A percentile compares a stretch with the other conserved stretches of the same genome.
These are phyloP conservation scores for Nemopilema nomurai DNA, from an alignment of 30 jellyfish, hydroid and myxozoan genomes.

Conservation along the genomic window DNA sequence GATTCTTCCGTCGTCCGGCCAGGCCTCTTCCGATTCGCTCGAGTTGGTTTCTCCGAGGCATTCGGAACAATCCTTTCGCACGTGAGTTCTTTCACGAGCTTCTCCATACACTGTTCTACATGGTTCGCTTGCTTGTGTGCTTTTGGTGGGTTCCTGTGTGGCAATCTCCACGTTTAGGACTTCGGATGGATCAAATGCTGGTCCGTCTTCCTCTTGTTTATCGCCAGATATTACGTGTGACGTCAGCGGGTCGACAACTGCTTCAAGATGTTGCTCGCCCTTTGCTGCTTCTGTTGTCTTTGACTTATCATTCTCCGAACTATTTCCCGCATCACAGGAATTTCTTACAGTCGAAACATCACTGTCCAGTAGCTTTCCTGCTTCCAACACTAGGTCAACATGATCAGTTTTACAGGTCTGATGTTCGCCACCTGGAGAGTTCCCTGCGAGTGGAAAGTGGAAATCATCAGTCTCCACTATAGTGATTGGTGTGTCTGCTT, in stretches of 20 bases:
- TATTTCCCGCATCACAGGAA: too few relatives aligned
- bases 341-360: too few relatives aligned
- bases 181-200: slow-evolving; percentile 47
- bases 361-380: too few relatives aligned
- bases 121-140: slow-evolving; percentile 73
- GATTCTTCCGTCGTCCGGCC: slow-evolving; percentile 69
- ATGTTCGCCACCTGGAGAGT: too few relatives aligned
- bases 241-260: not conserved
- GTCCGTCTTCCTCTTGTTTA: not conserved
- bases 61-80: slow-evolving; percentile 33
- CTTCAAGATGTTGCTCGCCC: not conserved
- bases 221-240: not conserved
- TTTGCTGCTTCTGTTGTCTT: not conserved
- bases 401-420: too few relatives aligned
- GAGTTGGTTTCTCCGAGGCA: slow-evolving; percentile 54
- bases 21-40: slow-evolving; percentile 41
- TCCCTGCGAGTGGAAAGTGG: too few relatives aligned
- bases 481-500: not conserved
- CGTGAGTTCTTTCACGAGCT: slow-evolving; percentile 83
- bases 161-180: slow-evolving; percentile 56
- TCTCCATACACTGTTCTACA: slow-evolving; percentile 90
- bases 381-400: too few relatives aligned
- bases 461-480: not conserved
- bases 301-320: not conserved
- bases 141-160: slow-evolving; percentile 43